A percentile compares a stretch with the other conserved stretches of the same genome.
Conservation (phyloP, 2,888 invertebrate genomes). For the Sarcophaga caerulescens region DNA sequence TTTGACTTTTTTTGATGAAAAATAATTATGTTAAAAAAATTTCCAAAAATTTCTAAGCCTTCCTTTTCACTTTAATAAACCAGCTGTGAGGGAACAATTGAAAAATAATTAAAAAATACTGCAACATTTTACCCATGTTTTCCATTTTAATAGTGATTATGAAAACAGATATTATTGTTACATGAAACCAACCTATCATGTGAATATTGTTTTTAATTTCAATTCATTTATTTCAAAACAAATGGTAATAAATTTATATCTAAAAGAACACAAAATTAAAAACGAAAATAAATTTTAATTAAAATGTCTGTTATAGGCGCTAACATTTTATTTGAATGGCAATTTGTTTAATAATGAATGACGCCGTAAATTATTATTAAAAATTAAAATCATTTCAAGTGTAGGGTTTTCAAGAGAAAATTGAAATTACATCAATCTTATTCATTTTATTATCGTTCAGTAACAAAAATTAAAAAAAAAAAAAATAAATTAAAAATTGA, state of each 20-base stretch:
- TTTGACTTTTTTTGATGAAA: not conserved
- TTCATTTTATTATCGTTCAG: not conserved
- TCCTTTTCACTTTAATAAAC: too few species aligned
- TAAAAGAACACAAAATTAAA: not conserved
- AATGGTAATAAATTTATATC: conserved; percentile 11
- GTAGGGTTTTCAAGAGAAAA: not conserved
- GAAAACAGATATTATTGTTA: too few species aligned
- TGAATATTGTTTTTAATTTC: too few species aligned
- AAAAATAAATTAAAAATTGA: not conserved
- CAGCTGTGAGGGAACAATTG: not conserved
- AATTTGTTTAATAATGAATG: conserved; percentile 10
- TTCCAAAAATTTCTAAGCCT: not conserved
- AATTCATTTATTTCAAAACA: too few species aligned
- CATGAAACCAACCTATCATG: too few species aligned
- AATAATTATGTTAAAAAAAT: too few species aligned
- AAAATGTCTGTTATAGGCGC: conserved; percentile 22
- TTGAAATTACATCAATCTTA: conserved; percentile 11
- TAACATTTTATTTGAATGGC: conserved; percentile 18
- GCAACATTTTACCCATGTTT: not conserved
- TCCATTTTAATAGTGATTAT: too few species aligned
- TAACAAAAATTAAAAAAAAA: not conserved
- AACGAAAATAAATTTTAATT: conserved; percentile 25
- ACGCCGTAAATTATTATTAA: conserved; percentile 25
- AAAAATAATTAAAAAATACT: not conserved
- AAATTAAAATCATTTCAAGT: conserved; percentile 51